Evolutionary conservation across 1,140 invertebrate species (phyloP), one percentile per base, ranked within the genome.

Genomic region (Halictus rubicundus): DNA sequence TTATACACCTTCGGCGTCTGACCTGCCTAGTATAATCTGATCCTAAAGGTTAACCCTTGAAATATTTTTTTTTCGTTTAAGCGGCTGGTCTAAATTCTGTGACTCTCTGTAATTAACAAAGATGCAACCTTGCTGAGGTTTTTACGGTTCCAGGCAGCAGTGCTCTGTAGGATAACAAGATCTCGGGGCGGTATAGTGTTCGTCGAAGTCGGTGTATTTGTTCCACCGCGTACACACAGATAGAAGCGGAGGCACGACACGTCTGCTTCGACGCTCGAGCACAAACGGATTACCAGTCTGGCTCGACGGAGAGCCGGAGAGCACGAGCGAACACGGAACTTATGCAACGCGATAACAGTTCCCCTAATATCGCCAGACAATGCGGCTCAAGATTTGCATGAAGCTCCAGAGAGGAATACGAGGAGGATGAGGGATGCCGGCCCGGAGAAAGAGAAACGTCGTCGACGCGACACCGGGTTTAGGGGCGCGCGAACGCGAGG

Each of bases 281-380:
- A 42, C 79, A 74, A 77, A 71, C 75, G 59, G 69, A 82, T 68
- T 68, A 70, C 42, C 65, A 69, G 54, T 61, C 54, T 57, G 52
- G 49, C 85, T 73, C 66, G 66, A 59, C 71, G 61, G 54, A 59
- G 61, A 84, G 79, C 68, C 73, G 59, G 32, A 46, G 75, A 77
- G 68, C 60, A 76, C 71, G 70, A 68, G 60, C 72, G 85, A 87
- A 79, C 77, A 80, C 69, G 73, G 76, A 80, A 87, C 87, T 87
- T 84, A 84, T 87, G 85, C 86, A 82, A 85, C 65, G 85, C 85
- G 86, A 87, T 86, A 87, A 86, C 85, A 81, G 85, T 80, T 84
- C 81, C 78, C 85, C 77, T 84, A 86, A 84, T 84, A 86, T 84
- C 75, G 64, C 32, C 74, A 87, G 85, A 87, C 85, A 87, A 87